These are phyloP conservation scores for Pachyrhynchus sulphureomaculatus DNA, from an alignment of 1,140 invertebrate genomes.

Conservation along the genomic window DNA sequence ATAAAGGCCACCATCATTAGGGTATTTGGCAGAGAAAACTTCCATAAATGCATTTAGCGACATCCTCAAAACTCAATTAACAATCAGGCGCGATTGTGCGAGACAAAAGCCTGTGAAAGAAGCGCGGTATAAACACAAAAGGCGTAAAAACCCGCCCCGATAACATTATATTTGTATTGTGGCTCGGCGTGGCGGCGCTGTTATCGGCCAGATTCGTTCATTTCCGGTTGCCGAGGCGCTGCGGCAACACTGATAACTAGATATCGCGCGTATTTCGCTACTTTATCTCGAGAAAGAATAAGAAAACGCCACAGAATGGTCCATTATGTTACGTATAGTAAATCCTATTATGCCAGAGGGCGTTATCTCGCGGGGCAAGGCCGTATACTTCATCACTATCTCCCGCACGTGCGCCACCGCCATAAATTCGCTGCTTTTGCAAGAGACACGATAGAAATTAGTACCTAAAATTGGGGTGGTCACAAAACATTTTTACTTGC, in stretches of 20 bases:
- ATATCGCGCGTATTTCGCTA: conserved; percentile 52
- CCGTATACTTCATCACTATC: conserved; percentile 50
- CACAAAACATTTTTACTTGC: background rate
- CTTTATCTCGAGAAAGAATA: conserved; percentile 54
- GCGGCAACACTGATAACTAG: conserved; percentile 53
- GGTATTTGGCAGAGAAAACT: conserved; percentile 36
- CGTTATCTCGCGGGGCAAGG: conserved; percentile 49
- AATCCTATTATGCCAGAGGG: conserved; percentile 54
- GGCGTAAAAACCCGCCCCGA: conserved; percentile 45
- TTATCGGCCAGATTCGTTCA: conserved; percentile 52
- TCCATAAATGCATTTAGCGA: conserved; percentile 40
- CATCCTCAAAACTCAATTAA: conserved; percentile 50
- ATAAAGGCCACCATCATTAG: conserved; percentile 32
- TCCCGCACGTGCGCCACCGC: conserved; percentile 46
- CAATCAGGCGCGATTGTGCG: conserved; percentile 50
- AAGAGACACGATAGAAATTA: conserved; percentile 23
- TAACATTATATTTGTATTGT: conserved; percentile 50
- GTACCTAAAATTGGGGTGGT: background rate
- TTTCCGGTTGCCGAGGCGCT: conserved; percentile 49
- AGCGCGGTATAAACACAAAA: conserved; percentile 44
- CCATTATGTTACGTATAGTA: conserved; percentile 54
- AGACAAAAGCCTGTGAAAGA: conserved; percentile 42
- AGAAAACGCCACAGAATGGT: conserved; percentile 54
- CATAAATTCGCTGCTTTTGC: conserved; percentile 44
- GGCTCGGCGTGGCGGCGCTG: conserved; percentile 36